phyloP scores from a whole-genome alignment of 2,113 vertebrate species.

The Brachyistius frenatus region DNA sequence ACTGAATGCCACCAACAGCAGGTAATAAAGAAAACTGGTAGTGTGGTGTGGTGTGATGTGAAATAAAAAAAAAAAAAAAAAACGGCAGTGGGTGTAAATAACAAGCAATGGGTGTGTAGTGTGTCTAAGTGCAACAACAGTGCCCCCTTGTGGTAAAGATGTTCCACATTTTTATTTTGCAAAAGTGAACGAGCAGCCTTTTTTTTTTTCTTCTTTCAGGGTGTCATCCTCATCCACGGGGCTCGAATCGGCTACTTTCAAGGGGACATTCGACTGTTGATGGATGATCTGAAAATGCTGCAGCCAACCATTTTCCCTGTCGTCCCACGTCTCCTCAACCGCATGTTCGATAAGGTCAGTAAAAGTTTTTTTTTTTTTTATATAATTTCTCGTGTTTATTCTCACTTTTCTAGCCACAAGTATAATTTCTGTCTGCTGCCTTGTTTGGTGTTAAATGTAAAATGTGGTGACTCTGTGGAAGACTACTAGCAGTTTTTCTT shows the following conservation, averaged over 20 bases:
- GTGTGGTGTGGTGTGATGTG: neutral
- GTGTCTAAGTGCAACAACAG: neutral
- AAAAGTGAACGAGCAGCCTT: neutral
- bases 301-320: slow-evolving; percentile 96
- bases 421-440: neutral
- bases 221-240: slow-evolving; percentile 90
- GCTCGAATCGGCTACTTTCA: slow-evolving; percentile 97
- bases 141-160: slow-evolving; percentile 18
- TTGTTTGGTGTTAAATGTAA: no score
- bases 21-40: neutral
- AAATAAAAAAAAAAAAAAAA: neutral
- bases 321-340: slow-evolving; percentile 95
- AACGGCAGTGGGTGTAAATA: neutral
- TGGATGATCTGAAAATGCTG: slow-evolving; percentile 95
- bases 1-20: no score
- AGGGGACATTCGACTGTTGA: slow-evolving; percentile 96
- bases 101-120: neutral
- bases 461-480: neutral
- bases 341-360: slow-evolving; percentile 97
- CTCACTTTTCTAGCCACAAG: neutral
- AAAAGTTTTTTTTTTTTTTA: neutral
- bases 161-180: neutral
- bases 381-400: neutral
- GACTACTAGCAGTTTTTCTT: neutral
- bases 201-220: slow-evolving; percentile 75